Base-by-base conservation (phyloP, 2,113 vertebrate species). In the Zosterops hypoxanthus region DNA sequence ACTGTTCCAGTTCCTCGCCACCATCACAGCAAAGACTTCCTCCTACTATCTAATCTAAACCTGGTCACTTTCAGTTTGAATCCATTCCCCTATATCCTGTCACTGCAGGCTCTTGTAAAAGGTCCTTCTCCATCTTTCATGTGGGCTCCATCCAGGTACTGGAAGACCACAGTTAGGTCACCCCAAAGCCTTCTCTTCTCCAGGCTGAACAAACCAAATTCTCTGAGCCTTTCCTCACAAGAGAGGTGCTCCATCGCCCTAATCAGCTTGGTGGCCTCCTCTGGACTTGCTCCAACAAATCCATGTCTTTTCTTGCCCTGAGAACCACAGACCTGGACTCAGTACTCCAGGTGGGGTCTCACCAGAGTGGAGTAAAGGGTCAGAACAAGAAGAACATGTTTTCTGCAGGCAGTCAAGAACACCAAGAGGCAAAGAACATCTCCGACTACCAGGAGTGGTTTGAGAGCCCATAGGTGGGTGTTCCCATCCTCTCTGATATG, bases 221-320 rank as follows among this genome's bases (percentile, higher is more conserved):
- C 41, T 42, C 47, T 47, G 39, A 68, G 24, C 5, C 20, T 41
- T 47, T 82, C 13, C n/a, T 53, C 0, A 0, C 1, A 22, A 11
- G 24, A 61, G 8, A 76, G 47, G 6, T 55, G 14, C 12, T 41
- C 29, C 47, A 60, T 34, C 6, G 1, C 17, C 60, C n/a, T 41
- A 22, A 68, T 15, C 9, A 61, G 6, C 29, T 49, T 69, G 21
- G 41, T 55, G 17, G 17, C 34, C 47, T 26, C 22, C 70, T 69
- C 25, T 31, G 17, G 9, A 61, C 14, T 76, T 25, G 5, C 21
- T 82, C 25, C 39, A 41, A 36, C 9, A 75, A 15, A 39, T 22
- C n/a, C 25, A 23, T 22, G 25, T 47, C 29, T 46, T 53, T 60
- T 60, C 46, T 39, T 41, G 24, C 11, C 8, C 55, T 61, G 61